These are phyloP conservation scores for Pica pica DNA, from an alignment of 2,113 vertebrate genomes.

Conservation along the genomic window DNA sequence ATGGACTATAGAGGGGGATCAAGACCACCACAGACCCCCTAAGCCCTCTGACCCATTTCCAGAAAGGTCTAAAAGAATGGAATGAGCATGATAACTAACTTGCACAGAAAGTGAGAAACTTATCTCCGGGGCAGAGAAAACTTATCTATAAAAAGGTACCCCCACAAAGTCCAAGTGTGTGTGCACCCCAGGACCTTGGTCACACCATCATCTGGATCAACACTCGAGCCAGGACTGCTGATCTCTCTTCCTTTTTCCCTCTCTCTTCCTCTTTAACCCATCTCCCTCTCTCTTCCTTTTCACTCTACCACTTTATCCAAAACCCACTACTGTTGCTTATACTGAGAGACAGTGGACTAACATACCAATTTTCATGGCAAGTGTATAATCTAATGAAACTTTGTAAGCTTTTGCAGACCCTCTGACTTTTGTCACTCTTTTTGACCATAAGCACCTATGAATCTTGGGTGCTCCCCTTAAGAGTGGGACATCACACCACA, in stretches of 20 bases:
- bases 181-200: neutral
- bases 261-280: neutral
- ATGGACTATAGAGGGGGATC: no score
- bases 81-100: neutral
- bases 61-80: neutral
- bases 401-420: neutral
- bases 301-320: neutral
- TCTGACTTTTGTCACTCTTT: neutral
- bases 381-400: neutral
- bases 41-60: neutral
- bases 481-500: neutral
- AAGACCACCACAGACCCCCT: neutral
- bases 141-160: neutral
- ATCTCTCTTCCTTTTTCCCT: neutral
- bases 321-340: neutral
- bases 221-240: neutral
- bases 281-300: neutral
- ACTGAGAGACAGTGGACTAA: neutral
- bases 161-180: neutral
- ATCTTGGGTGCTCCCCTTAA: neutral
- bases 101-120: neutral
- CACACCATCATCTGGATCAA: neutral
- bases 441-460: fast-evolving
- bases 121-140: neutral
- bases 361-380: neutral